Percentiles rank a stretch among this genome's conserved stretches.
These are phyloP conservation scores for Pelochelys cantorii DNA, from an alignment of 2,797 vertebrate genomes.

Conservation along the genomic window DNA sequence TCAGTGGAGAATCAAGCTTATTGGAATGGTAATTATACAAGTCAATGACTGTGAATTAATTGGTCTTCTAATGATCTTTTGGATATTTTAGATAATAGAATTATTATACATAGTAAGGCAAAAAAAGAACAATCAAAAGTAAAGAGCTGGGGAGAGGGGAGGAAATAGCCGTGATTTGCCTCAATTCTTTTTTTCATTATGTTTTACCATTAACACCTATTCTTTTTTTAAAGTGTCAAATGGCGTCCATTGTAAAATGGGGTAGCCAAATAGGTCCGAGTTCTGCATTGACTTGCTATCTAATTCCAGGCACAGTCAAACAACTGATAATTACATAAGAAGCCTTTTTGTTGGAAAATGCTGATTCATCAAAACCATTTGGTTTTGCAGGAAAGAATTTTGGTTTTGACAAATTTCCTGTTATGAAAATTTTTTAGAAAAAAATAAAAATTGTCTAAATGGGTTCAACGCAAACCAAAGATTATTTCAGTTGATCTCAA, in stretches of 20 bases:
- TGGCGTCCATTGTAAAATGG: slow-evolving; percentile 12
- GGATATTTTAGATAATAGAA: neutral
- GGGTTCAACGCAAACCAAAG: neutral
- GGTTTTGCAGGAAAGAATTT: neutral
- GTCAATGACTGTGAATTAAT: neutral
- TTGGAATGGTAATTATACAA: neutral
- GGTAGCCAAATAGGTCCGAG: slow-evolving; percentile 19
- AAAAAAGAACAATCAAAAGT: slow-evolving; percentile 17
- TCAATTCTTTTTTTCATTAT: slow-evolving; percentile 5
- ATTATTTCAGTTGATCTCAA: slow-evolving; percentile 21
- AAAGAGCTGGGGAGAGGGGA: neutral
- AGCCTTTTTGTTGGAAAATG: slow-evolving; percentile 19
- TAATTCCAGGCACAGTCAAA: neutral
- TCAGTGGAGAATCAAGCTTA: neutral
- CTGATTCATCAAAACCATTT: neutral
- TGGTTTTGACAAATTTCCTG: neutral
- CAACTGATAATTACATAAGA: neutral
- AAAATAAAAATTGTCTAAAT: neutral
- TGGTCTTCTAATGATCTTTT: neutral
- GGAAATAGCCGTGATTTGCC: neutral
- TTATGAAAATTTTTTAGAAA: neutral
- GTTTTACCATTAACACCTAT: slow-evolving; percentile 30
- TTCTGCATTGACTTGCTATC: neutral
- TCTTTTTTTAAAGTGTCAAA: slow-evolving; percentile 17
- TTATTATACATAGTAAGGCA: neutral